These are phyloP conservation scores for Axis porcinus DNA, from an alignment of 2,113 vertebrate species.

Conservation along the genomic window DNA sequence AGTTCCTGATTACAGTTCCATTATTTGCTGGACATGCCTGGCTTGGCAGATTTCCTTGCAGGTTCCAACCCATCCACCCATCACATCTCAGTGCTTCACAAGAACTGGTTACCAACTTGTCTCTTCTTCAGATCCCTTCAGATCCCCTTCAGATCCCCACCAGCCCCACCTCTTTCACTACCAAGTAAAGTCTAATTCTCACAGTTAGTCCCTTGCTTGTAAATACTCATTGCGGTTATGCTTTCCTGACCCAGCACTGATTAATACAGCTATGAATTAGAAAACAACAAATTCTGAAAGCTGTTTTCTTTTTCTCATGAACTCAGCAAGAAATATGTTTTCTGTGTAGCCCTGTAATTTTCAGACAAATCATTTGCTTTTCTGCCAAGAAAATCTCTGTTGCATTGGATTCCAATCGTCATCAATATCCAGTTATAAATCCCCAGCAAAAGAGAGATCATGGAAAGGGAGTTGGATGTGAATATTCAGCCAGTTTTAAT, in stretches of 20 bases:
- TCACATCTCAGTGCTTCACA: background rate
- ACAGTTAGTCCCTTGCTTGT: background rate
- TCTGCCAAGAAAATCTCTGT: background rate
- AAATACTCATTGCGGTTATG: background rate
- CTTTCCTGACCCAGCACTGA: background rate
- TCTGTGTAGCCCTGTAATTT: background rate
- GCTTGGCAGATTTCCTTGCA: too few relatives aligned
- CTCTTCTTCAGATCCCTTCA: background rate
- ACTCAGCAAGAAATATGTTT: background rate
- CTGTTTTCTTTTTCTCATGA: background rate
- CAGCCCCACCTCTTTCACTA: too few relatives aligned
- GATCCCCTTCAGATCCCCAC: background rate
- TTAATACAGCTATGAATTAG: background rate
- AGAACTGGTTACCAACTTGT: background rate
- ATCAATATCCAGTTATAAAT: background rate
- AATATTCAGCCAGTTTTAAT: background rate
- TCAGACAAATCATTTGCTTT: background rate
- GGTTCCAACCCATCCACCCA: background rate
- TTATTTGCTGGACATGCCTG: background rate
- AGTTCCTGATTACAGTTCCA: fast-evolving
- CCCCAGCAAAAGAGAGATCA: background rate
- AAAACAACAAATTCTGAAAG: background rate
- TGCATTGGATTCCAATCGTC: background rate
- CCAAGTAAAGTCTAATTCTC: background rate
- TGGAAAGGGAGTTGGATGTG: background rate